Conservation (phyloP, 2,113 vertebrate genomes). For the Lamprotornis superbus region DNA sequence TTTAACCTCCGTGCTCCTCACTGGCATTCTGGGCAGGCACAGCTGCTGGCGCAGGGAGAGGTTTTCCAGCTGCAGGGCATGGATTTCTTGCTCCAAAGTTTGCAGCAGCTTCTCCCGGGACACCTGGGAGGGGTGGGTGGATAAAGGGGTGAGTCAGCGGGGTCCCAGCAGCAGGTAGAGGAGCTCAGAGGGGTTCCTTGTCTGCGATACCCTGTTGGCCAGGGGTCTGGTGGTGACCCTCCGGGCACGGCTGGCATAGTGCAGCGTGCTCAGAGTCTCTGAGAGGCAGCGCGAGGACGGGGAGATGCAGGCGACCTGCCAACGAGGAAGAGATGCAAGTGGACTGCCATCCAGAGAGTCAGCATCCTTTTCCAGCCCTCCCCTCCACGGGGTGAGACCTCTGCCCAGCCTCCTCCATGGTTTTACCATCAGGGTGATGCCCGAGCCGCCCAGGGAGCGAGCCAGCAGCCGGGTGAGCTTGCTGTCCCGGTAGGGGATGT, state of each 20-base stretch:
- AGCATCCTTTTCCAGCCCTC: background rate
- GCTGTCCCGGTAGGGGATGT: conserved; percentile 81
- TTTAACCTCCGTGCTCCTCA: background rate
- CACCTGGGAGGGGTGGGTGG: background rate
- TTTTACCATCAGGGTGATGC: conserved; percentile 76
- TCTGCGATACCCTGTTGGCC: conserved; percentile 50
- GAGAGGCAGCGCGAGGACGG: conserved; percentile 71
- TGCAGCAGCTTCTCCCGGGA: conserved; percentile 43
- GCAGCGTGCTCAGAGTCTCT: conserved; percentile 76
- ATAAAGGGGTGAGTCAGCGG: background rate
- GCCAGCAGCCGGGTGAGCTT: conserved; percentile 79
- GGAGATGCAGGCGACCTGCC: conserved; percentile 79
- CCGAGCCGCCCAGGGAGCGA: conserved; percentile 66
- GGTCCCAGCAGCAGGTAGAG: background rate
- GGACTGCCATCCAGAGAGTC: background rate
- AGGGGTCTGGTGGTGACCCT: conserved; percentile 69
- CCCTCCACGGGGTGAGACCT: fast-evolving
- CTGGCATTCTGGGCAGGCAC: background rate
- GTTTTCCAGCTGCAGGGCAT: conserved; percentile 69
- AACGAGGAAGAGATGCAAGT: fast-evolving
- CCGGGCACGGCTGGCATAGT: conserved; percentile 72
- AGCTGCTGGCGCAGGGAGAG: conserved; percentile 65
- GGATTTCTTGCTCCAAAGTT: conserved; percentile 62
- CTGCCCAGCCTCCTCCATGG: background rate
- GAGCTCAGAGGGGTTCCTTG: background rate